These are phyloP conservation scores for Oscheius sp. DNA, from an alignment of 1,140 invertebrate species.

Conservation along the genomic window DNA sequence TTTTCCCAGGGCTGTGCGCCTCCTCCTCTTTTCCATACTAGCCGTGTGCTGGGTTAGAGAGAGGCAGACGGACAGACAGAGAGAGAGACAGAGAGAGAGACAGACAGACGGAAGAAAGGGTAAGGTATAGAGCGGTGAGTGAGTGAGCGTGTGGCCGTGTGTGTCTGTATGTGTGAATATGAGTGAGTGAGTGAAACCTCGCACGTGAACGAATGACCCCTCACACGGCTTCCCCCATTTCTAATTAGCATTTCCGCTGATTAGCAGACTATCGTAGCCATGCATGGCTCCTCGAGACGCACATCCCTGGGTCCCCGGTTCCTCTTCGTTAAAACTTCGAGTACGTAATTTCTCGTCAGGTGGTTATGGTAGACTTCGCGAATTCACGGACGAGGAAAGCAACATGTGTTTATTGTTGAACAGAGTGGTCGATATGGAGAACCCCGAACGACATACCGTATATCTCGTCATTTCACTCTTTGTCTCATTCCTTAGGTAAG, in stretches of 20 bases:
- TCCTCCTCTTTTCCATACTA: no score
- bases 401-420: conserved; percentile 67
- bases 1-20: no score
- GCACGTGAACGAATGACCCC: no score
- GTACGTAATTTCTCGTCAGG: conserved; percentile 21
- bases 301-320: not conserved
- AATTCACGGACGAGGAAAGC: conserved; percentile 67
- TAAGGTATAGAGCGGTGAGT: not conserved
- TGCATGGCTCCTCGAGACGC: not conserved
- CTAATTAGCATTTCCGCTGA: not conserved
- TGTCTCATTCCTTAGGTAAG: conserved; percentile 74
- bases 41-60: not conserved
- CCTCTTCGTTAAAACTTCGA: not conserved
- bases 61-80: not conserved
- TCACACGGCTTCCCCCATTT: not conserved
- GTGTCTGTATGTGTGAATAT: no score
- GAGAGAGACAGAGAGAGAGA: not conserved
- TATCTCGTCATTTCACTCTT: conserved; percentile 90
- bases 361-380: conserved; percentile 58
- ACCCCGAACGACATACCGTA: conserved; percentile 89
- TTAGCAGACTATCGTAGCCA: not conserved
- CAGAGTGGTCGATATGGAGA: conserved; percentile 82
- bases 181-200: no score
- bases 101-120: not conserved
- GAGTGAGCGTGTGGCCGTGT: no score